Evolutionary conservation across 1,140 invertebrate species (phyloP), one percentile per base, ranked within the genome.

Genomic region (Andrena cerasifolii): DNA sequence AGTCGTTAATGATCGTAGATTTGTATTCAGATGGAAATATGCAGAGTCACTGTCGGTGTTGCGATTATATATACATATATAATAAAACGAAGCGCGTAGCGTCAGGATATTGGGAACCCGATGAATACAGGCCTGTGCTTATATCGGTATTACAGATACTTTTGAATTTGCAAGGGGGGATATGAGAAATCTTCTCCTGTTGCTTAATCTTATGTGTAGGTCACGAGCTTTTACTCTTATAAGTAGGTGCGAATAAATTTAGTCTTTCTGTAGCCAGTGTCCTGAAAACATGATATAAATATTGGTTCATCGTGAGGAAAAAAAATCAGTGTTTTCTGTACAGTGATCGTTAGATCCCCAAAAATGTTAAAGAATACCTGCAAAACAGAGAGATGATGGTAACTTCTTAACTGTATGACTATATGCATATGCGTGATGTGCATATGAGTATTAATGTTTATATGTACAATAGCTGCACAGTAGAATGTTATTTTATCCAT

Each of bases 231-330:
- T 61, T 26, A 36, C 24, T 53, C 18, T 59, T 59, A 59, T 53
- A 66, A 21, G 47, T 21, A 31, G 21, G 16, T 33, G n/a, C 28
- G 7, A 16, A 47, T 18, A n/a, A 33, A 24, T 51, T 33, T 51
- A 33, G 24, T 26, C 53, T 6, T 47, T 24, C n/a, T 59, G 26
- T 45, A 7, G 8, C 26, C 21, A 26, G 33, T 51, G n/a, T 21
- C 59, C 71, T 66, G 61, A 45, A 65, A 65, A 54, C 18, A 62
- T 49, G n/a, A 54, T 28, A 47, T 4, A 49, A 49, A 40, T 24
- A 26, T n/a, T 31, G 14, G 36, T 47, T 49, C 2, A 14, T 31
- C 49, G 21, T 33, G 36, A 28, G 24, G 45, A 65, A n/a, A n/a
- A n/a, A n/a, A n/a, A 31, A 56, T 54, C 28, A 24, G 18, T 51